Evolutionary conservation across 2,888 invertebrate genomes (phyloP), one percentile per base, ranked within the genome.

Genomic region (Diarsia dahlii): DNA sequence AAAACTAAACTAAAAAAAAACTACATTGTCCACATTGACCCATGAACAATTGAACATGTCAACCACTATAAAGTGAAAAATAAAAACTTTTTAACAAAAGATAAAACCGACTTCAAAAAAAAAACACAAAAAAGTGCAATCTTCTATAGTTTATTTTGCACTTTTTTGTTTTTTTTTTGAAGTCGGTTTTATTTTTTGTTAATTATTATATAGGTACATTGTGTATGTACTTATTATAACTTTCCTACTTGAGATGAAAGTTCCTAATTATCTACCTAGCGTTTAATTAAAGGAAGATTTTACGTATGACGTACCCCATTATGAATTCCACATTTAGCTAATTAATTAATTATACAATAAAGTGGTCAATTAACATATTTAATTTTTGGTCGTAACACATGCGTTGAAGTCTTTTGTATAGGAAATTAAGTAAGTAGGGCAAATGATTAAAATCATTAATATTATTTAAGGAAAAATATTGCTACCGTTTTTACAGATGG

Each of bases 341-440:
- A 69, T 28, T 65, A 62, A 48, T 28, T 58, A 58, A 28, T 58
- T 28, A 28, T 28, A 76, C 13, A 63, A 63, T 58, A 56, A 56
- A 62, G 46, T 52, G 15, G 68, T 70, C 6, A 69, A 75, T 84
- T 71, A 69, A 62, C 63, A 71, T 68, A 62, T 45, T 63, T 13
- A 0, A 45, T 54, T 75, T 15, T 1, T 20, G 13, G 0, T 13
- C 34, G 15, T 23, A 50, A 1, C 15, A 56, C 10, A 56, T 45
- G 81, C 91, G 91, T 91, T 90, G 87, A 90, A 65, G 83, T 90
- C 89, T 91, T 89, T 89, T 88, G 74, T 79, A 85, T 74, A 60
- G 52, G n/a, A 63, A 39, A 72, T 23, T 28, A 0, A 20, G 23
- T 20, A n/a, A 54, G 48, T 70, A n/a, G 15, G 39, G 28, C 23